phyloP scores from a whole-genome alignment of 2,113 vertebrate genomes.

The Notechis scutatus region DNA sequence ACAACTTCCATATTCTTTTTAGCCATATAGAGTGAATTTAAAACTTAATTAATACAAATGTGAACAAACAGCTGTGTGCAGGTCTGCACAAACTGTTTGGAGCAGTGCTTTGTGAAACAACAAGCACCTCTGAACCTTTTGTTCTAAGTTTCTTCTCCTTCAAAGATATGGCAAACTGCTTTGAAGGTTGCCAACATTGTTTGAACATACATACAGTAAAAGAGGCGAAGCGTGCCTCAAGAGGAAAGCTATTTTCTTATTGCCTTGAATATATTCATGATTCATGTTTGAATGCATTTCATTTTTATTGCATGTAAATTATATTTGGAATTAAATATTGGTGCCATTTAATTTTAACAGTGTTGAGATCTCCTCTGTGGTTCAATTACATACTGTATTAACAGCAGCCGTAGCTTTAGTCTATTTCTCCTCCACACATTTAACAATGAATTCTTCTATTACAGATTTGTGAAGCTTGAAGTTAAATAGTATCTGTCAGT shows the following conservation, averaged over 20 bases:
- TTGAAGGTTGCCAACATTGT: background rate
- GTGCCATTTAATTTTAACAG: background rate
- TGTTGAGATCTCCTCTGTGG: background rate
- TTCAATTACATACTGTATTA: background rate
- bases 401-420: background rate
- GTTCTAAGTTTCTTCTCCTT: background rate
- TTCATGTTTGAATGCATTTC: background rate
- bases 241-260: background rate
- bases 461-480: background rate
- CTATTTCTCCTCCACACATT: background rate
- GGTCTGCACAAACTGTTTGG: background rate
- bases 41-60: background rate
- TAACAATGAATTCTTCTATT: background rate
- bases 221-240: background rate
- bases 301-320: background rate
- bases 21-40: background rate
- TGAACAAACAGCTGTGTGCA: background rate
- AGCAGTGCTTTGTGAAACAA: background rate
- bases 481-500: background rate
- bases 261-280: background rate
- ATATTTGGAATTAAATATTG: background rate
- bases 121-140: background rate
- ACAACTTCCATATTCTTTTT: background rate
- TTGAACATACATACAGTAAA: background rate
- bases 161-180: background rate